phyloP scores from a whole-genome alignment of 1,140 invertebrate genomes.

The Magallana ariakensis region DNA sequence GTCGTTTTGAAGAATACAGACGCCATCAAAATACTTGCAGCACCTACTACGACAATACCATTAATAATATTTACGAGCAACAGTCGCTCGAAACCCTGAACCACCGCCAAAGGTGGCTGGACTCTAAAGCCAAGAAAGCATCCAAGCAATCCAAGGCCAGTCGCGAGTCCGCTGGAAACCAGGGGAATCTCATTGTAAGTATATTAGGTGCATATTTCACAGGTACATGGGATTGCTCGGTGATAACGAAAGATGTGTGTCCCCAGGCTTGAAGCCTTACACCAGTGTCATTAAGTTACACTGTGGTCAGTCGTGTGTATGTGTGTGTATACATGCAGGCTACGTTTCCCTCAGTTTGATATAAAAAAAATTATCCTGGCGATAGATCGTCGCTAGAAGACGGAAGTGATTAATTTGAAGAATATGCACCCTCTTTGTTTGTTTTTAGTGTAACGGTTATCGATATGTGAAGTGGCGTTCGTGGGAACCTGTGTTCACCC shows the following conservation, averaged over 20 bases:
- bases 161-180: slow-evolving; percentile 35
- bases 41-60: slow-evolving; percentile 43
- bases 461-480: not conserved
- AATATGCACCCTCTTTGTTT: slow-evolving; percentile 28
- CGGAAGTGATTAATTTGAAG: slow-evolving; percentile 36
- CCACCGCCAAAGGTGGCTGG: slow-evolving; percentile 47
- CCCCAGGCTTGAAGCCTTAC: not conserved
- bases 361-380: not conserved
- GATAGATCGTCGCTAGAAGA: not conserved
- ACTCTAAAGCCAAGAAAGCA: slow-evolving; percentile 46
- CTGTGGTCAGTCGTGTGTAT: not conserved
- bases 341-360: not conserved
- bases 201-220: slow-evolving; percentile 27
- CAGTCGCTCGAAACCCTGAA: slow-evolving; percentile 37
- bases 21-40: slow-evolving; percentile 37
- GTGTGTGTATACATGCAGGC: not conserved
- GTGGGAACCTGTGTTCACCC: not conserved
- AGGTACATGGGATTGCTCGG: not conserved
- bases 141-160: slow-evolving; percentile 47
- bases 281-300: slow-evolving; percentile 19
- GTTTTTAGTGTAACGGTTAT: slow-evolving; percentile 34
- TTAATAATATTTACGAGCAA: slow-evolving; percentile 49
- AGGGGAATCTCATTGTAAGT: slow-evolving; percentile 49
- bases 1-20: slow-evolving; percentile 46
- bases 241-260: slow-evolving; percentile 29